Evolutionary conservation across 1,140 invertebrate genomes (phyloP).

Genomic region (Aculops lycopersici): DNA sequence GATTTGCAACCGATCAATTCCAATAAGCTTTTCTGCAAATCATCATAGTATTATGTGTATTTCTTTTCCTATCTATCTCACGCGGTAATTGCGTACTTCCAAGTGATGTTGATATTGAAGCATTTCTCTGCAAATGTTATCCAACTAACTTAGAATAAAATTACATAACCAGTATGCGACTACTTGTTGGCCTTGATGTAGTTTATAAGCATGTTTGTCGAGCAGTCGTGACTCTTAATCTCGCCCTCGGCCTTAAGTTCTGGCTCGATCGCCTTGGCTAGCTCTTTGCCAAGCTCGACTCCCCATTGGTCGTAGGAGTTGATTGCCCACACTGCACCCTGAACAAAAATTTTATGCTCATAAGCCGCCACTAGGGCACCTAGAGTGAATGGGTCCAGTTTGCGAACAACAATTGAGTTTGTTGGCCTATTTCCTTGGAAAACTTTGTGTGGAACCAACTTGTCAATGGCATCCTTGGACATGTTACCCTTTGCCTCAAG

Average conservation of each 20-base stretch:
- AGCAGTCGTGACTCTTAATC: conserved; percentile 37
- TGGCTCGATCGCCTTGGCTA: conserved; percentile 84
- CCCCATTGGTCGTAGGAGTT: conserved; percentile 99
- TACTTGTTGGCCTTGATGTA: too few species aligned
- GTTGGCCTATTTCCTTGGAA: conserved; percentile 89
- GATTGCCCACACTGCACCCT: conserved; percentile 95
- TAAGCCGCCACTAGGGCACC: conserved; percentile 92
- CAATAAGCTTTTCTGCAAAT: too few species aligned
- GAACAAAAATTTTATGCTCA: conserved; percentile 94
- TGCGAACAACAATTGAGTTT: conserved; percentile 79
- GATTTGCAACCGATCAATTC: too few species aligned
- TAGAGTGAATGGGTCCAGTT: conserved; percentile 67
- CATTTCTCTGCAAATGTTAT: too few species aligned
- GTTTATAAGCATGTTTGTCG: conserved; percentile 77
- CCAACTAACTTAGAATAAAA: too few species aligned
- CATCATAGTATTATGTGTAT: too few species aligned
- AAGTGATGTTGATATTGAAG: too few species aligned
- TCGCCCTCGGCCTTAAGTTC: conserved; percentile 36
- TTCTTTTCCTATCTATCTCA: too few species aligned
- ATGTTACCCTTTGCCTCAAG: conserved; percentile 32
- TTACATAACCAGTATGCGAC: too few species aligned
- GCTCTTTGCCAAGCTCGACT: conserved; percentile 87
- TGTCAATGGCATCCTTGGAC: conserved; percentile 25
- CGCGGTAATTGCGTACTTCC: too few species aligned
- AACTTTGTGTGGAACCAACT: conserved; percentile 72